These are phyloP conservation scores for Nezara viridula DNA, from an alignment of 2,888 invertebrate species.

Conservation along the genomic window DNA sequence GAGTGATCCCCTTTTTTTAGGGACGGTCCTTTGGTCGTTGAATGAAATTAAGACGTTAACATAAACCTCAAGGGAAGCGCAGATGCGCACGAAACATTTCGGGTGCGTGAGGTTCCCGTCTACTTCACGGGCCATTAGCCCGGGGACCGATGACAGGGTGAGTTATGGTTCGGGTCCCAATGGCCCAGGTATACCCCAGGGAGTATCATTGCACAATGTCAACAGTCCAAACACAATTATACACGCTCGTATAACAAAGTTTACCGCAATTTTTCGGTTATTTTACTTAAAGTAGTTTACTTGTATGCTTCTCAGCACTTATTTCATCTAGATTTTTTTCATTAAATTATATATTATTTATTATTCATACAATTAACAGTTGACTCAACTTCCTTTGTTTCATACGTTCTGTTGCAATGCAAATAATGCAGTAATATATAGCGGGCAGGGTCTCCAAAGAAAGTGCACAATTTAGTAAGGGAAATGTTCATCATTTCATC, in stretches of 20 bases:
- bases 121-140: constrained; percentile 52
- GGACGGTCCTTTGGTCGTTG: neutral
- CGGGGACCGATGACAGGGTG: constrained; percentile 22
- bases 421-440: too few species aligned
- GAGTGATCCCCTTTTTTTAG: constrained; percentile 52
- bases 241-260: neutral
- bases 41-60: constrained; percentile 51
- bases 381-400: too few species aligned
- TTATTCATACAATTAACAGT: too few species aligned
- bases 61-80: constrained; percentile 52
- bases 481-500: too few species aligned
- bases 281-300: neutral
- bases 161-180: constrained; percentile 13
- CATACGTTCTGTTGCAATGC: too few species aligned
- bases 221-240: constrained; percentile 39
- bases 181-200: neutral
- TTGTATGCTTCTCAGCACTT: neutral
- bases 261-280: constrained; percentile 10
- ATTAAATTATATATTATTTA: too few species aligned
- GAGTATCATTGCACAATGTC: neutral
- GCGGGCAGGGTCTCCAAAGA: too few species aligned
- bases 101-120: neutral
- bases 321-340: neutral
- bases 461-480: too few species aligned
- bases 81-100: constrained; percentile 47